Conservation (phyloP, 2,888 invertebrate species). For the Ferrisia virgata region DNA sequence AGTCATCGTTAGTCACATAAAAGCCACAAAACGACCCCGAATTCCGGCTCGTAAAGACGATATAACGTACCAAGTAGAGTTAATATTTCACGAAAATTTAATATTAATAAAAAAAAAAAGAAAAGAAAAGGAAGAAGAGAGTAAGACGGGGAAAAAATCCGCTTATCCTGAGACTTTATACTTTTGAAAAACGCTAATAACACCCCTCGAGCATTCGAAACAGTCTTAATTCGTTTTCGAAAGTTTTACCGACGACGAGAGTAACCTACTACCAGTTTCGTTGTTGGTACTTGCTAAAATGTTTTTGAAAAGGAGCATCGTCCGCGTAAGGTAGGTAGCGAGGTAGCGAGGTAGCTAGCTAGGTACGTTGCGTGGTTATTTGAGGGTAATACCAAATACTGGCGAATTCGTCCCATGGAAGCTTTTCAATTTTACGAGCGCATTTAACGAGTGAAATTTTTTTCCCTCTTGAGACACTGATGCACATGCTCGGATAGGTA, state of each 20-base stretch:
- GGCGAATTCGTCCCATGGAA: background rate
- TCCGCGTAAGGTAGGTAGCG: background rate
- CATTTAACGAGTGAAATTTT: background rate
- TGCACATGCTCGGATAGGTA: background rate
- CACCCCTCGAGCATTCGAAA: background rate
- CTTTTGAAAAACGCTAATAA: conserved; percentile 14
- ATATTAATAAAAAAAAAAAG: background rate
- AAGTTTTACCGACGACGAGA: background rate
- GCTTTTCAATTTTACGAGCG: conserved; percentile 1
- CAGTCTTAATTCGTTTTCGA: conserved; percentile 5
- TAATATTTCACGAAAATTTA: conserved; percentile 12
- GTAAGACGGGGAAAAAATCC: conserved; percentile 3
- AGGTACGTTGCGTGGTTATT: too few species aligned
- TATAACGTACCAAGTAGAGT: background rate
- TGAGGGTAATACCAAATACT: background rate
- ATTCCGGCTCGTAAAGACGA: background rate
- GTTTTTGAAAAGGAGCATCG: background rate
- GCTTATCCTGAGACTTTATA: conserved; percentile 4
- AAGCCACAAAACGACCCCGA: background rate
- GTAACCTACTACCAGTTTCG: background rate
- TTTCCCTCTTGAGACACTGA: background rate
- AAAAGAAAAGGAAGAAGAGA: too few species aligned
- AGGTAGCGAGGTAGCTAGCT: too few species aligned
- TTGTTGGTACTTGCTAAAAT: background rate
- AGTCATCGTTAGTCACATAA: background rate